Base-by-base conservation (phyloP, 2,888 invertebrate genomes). In the Oegoconia quadripuncta region DNA sequence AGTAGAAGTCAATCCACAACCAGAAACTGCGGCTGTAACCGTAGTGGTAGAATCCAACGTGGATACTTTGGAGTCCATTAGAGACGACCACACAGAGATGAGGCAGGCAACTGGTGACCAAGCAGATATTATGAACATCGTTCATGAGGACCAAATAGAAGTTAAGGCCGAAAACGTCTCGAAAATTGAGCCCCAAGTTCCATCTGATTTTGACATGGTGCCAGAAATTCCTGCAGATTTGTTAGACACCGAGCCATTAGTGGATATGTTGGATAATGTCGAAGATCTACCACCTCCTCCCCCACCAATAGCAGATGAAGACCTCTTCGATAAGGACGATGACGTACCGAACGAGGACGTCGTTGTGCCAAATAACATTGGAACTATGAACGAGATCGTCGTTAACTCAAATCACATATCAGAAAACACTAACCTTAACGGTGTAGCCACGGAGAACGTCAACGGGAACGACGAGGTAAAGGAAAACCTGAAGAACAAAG, bases 271-370 rank as follows among this genome's bases (percentile, higher is more conserved):
- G 14, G 59, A 57, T 30, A 37, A 41, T 32, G 44, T 41, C n/a
- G 64, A 61, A n/a, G 64, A 68, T 15, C 47, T 62, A n/a, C 69
- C 74, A 0, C 62, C 65, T 4, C 68, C 69, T n/a, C 70, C 70
- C 17, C 66, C 69, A 7, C 65, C 65, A 11, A 47, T 52, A 36
- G 58, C 58, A 34, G 63, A 68, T 13, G 58, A 58, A 25, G 39
- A 44, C 15, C 48, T 52, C 17, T 30, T 38, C 25, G 47, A 47
- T 39, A 53, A 48, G 25, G 44, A 46, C 15, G 29, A 45, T 15
- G 36, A 52, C 25, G 12, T 27, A 14, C 4, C 13, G 26, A 7
- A 15, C 13, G 11, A 34, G 14, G 9, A 26, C 1, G 41, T 33
- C 27, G 20, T 13, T 16, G 15, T 27, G 18, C 26, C 37, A 27